Conservation (phyloP, 2,797 vertebrate species). For the Falco novaeseelandiae region DNA sequence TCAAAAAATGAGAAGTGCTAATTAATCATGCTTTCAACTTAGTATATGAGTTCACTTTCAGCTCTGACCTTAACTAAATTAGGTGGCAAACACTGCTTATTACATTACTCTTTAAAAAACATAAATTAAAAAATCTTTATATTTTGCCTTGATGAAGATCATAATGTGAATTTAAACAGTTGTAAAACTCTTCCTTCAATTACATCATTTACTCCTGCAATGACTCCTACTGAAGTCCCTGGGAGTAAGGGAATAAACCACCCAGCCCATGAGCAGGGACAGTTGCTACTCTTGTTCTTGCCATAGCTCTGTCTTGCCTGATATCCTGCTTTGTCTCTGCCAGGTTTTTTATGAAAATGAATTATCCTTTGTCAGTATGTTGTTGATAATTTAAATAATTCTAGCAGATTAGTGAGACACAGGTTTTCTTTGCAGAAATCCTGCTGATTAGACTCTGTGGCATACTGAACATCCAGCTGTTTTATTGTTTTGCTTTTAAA, state of each 20-base stretch:
- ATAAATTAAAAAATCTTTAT: neutral
- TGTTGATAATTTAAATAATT: constrained; percentile 3
- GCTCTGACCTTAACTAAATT: neutral
- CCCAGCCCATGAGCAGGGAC: neutral
- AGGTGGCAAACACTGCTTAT: neutral
- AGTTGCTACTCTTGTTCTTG: neutral
- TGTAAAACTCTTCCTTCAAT: neutral
- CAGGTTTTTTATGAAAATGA: neutral
- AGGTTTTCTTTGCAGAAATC: constrained; percentile 2
- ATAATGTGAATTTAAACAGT: neutral
- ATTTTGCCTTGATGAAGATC: neutral
- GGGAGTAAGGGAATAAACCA: neutral
- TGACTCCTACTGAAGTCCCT: neutral
- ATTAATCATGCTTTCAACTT: neutral
- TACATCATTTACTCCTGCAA: neutral
- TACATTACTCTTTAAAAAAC: neutral
- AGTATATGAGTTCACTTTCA: neutral
- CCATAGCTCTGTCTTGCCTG: neutral
- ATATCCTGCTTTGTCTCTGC: neutral
- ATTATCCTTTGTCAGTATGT: neutral
- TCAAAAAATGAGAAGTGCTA: neutral
- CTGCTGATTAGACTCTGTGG: neutral
- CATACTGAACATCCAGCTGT: neutral
- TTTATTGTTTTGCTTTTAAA: constrained; percentile 11
- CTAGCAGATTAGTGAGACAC: neutral